Evolutionary conservation across 2,797 vertebrate genomes (phyloP).

Genomic region (Pogonophryne albipinna): DNA sequence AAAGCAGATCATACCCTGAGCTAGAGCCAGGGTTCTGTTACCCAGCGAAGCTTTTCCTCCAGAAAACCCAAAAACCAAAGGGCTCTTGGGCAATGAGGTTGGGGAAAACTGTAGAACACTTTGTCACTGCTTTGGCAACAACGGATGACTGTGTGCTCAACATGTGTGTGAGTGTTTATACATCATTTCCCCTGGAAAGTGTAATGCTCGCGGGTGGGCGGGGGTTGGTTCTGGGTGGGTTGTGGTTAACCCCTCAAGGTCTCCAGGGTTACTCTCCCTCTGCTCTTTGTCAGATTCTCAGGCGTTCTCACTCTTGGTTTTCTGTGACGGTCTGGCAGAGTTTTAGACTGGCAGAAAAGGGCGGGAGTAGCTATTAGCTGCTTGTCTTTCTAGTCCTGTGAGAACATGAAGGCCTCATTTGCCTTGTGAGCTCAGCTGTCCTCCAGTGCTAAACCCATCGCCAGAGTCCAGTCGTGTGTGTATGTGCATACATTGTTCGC

Average conservation of each 20-base stretch:
- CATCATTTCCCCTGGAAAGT: slow-evolving; percentile 81
- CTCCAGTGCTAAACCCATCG: slow-evolving; percentile 53
- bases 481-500: slow-evolving; percentile 15
- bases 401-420: slow-evolving; percentile 75
- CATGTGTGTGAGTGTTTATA: slow-evolving; percentile 79
- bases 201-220: slow-evolving; percentile 71
- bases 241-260: slow-evolving; percentile 75
- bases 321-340: slow-evolving; percentile 50
- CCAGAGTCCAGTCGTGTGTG: slow-evolving; percentile 38
- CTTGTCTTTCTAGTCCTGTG: slow-evolving; percentile 63
- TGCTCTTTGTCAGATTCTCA: slow-evolving; percentile 75
- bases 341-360: slow-evolving; percentile 54
- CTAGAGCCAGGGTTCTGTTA: slow-evolving; percentile 40
- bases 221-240: slow-evolving; percentile 76
- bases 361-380: slow-evolving; percentile 66
- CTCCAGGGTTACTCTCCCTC: slow-evolving; percentile 70
- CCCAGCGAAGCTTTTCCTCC: slow-evolving; percentile 16
- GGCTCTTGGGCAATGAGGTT: slow-evolving; percentile 27
- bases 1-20: slow-evolving; percentile 33
- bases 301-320: slow-evolving; percentile 57
- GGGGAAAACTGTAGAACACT: slow-evolving; percentile 56
- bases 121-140: slow-evolving; percentile 71
- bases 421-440: slow-evolving; percentile 68
- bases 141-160: slow-evolving; percentile 67
- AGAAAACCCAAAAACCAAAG: slow-evolving; percentile 29